Base-by-base conservation (phyloP, 2,888 invertebrate genomes). In the Pseudoips prasinana region DNA sequence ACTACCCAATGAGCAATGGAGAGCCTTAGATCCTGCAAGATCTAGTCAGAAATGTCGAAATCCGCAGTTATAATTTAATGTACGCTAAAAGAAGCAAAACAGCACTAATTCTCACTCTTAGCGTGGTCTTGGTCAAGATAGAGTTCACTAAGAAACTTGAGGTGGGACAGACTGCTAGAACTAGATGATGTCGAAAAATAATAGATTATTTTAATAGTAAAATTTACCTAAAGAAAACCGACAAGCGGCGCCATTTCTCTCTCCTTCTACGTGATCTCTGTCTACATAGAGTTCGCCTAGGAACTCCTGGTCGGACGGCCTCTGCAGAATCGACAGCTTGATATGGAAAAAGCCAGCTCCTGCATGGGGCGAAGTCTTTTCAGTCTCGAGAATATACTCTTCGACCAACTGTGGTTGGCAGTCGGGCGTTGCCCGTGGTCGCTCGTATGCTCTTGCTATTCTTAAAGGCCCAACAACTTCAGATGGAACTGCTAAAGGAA, bases 241-340 rank as follows among this genome's bases (percentile, higher is more conserved):
- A 87, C 96, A 96, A 2, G 95, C 93, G 28, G 95, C 93, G 9
- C 96, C 95, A 73, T 95, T 94, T 41, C 85, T 90, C 69, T 94
- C 92, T 2, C 93, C 93, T 54, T 94, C 93, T 27, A 92, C 91
- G 71, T 93, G 94, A 73, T 97, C 96, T 57, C 95, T 91, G 77
- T 97, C 96, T 33, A 97, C 94, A 78, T 96, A 97, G 31, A 97
- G 89, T 78, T 97, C 96, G 11, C 97, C 97, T 45, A 96, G 90
- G 83, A 94, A 97, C 83, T 96, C 95, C 46, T 95, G 95, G 81
- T 96, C 96, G 34, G 95, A 93, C 60, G 95, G 95, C 77, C 96
- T 90, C 81, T 96, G 96, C 46, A 94, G 90, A 74, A 98, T 96
- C 36, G 95, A 94, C 54, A 98, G 90, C 73, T 95, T 95, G 65